Conservation (phyloP, 2,888 invertebrate genomes). For the Taenaris catops region DNA sequence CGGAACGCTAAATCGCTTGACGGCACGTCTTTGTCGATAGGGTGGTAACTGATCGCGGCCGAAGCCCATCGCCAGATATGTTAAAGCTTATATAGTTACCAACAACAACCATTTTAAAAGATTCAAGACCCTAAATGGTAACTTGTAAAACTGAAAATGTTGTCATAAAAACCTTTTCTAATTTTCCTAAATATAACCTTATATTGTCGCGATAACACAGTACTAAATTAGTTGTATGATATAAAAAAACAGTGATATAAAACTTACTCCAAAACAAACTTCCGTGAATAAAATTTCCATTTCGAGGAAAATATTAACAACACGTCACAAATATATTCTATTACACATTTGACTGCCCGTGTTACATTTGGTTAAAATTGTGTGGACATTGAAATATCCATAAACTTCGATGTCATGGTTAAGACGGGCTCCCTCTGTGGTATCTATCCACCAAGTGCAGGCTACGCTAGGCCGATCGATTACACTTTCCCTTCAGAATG, state of each 20-base stretch:
- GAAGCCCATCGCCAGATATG: too few relatives aligned
- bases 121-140: too few relatives aligned
- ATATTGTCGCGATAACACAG: too few relatives aligned
- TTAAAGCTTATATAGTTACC: too few relatives aligned
- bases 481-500: conserved; percentile 44
- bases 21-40: too few relatives aligned
- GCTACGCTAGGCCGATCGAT: conserved; percentile 54
- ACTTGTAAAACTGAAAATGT: too few relatives aligned
- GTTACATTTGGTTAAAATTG: not conserved
- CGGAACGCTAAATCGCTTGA: too few relatives aligned
- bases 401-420: conserved; percentile 21
- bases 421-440: conserved; percentile 50
- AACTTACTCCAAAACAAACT: conserved; percentile 16
- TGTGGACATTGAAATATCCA: not conserved
- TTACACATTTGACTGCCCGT: conserved; percentile 1
- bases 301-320: not conserved
- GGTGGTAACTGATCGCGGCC: too few relatives aligned
- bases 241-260: not conserved
- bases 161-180: too few relatives aligned
- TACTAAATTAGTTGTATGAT: too few relatives aligned
- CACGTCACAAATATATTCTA: conserved; percentile 5
- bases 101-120: too few relatives aligned
- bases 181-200: too few relatives aligned
- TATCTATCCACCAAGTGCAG: conserved; percentile 64
- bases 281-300: conserved; percentile 15